Base-by-base conservation (phyloP, 2,888 invertebrate genomes). In the Xestia rhomboidea region DNA sequence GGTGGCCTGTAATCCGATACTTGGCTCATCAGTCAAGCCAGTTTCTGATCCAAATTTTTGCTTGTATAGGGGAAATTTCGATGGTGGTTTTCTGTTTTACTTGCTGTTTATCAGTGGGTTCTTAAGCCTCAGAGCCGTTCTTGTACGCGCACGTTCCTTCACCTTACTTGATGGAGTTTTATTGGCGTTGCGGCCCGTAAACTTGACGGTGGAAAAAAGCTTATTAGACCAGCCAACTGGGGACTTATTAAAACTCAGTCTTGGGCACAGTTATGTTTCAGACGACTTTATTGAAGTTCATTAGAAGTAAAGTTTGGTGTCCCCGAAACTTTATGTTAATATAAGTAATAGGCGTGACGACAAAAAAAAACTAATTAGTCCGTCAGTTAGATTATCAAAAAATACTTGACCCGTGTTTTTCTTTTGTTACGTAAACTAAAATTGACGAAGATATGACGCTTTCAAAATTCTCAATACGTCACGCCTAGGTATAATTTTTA, bases 181-280 rank as follows among this genome's bases (percentile, higher is more conserved):
- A 95, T 95, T 93, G 91, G 92, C 91, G 90, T 89, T 86, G 92
- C 83, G 93, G 91, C 89, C 92, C 91, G 90, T 92, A 93, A 95
- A 94, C 87, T 93, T 93, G 85, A 84, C 88, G 87, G 83, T 86
- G 82, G 88, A 91, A 93, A 93, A 94, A 94, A 93, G 88, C 88
- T 93, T 93, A 93, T 93, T 92, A 95, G 89, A 82, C 87, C 83
- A 87, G 79, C 79, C 79, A 73, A 85, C 87, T 73, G 84, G 87
- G 82, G 89, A 91, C 91, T 93, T 93, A 92, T 93, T 92, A 92
- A 88, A 93, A 93, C 88, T 93, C 89, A 89, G 87, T 93, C 92
- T 88, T 77, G 72, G 76, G 73, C 44, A 73, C 76, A 83, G 68
- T 73, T 67, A 82, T 77, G 75, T 74, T 87, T 76, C 67, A 83